Percentiles rank a stretch among this genome's conserved stretches.
These are phyloP conservation scores for Excalfactoria chinensis DNA, from an alignment of 2,113 vertebrate genomes.

Conservation along the genomic window DNA sequence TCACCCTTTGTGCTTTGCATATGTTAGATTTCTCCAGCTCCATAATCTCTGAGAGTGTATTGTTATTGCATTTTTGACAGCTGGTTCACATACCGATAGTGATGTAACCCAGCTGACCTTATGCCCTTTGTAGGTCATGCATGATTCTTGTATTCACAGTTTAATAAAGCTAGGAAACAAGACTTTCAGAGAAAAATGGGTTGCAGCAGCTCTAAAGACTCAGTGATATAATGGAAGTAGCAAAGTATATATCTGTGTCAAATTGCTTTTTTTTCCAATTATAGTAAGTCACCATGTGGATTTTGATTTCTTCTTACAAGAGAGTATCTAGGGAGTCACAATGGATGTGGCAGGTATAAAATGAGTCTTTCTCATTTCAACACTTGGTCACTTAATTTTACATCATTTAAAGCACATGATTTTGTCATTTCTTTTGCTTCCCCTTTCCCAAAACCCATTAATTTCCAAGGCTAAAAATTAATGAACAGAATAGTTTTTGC, in stretches of 20 bases:
- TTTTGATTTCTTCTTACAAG: not conserved
- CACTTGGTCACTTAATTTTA: not conserved
- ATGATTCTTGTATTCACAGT: conserved; percentile 54
- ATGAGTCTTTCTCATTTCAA: not conserved
- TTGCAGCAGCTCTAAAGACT: conserved; percentile 2
- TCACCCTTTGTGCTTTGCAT: conserved; percentile 38
- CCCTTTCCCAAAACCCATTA: not conserved
- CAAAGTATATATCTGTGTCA: not conserved
- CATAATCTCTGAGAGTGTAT: conserved; percentile 18
- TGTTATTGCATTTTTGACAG: conserved; percentile 70
- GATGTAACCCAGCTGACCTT: conserved; percentile 68
- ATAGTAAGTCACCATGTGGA: not conserved
- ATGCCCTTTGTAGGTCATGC: conserved; percentile 56
- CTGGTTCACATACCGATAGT: conserved; percentile 58
- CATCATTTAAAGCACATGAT: not conserved
- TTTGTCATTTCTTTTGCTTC: not conserved
- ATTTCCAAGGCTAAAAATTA: not conserved
- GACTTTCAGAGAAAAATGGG: not conserved
- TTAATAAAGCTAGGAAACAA: conserved; percentile 60
- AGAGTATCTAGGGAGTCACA: not conserved
- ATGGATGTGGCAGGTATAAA: not conserved
- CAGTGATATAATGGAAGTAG: not conserved
- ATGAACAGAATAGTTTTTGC: not conserved
- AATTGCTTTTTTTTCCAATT: not conserved
- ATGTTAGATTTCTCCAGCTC: not conserved